phyloP scores from a whole-genome alignment of 1,140 invertebrate genomes.

The Nymphalis io region DNA sequence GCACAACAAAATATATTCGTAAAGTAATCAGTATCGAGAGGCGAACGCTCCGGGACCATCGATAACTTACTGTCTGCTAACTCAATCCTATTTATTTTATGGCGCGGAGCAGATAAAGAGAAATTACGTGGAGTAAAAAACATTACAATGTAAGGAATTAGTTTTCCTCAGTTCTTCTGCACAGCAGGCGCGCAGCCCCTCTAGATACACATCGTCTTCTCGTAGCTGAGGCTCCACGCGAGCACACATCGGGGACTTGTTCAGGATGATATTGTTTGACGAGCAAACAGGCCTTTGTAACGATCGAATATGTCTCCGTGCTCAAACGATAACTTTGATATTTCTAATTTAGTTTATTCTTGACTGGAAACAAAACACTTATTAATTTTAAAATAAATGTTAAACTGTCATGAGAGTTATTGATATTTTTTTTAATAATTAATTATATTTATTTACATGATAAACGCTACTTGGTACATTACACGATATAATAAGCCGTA shows the following conservation, averaged over 20 bases:
- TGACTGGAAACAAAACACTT: background rate
- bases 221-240: background rate
- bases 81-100: constrained; percentile 11
- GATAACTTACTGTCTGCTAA: constrained; percentile 9
- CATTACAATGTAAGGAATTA: constrained; percentile 4
- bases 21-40: constrained; percentile 10
- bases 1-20: background rate
- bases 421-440: no score
- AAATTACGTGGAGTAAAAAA: constrained; percentile 14
- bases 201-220: background rate
- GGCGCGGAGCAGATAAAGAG: constrained; percentile 3
- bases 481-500: constrained; percentile 11
- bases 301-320: constrained; percentile 1
- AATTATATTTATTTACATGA: no score
- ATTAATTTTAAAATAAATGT: background rate
- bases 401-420: no score
- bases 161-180: background rate
- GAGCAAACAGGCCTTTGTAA: constrained; percentile 14
- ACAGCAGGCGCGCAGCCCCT: background rate
- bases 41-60: background rate
- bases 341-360: background rate
- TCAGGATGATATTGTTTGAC: constrained; percentile 19
- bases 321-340: background rate
- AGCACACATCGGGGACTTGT: constrained; percentile 7
- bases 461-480: no score